phyloP scores from a whole-genome alignment of 1,140 invertebrate genomes.

The Orchestia grillus region DNA sequence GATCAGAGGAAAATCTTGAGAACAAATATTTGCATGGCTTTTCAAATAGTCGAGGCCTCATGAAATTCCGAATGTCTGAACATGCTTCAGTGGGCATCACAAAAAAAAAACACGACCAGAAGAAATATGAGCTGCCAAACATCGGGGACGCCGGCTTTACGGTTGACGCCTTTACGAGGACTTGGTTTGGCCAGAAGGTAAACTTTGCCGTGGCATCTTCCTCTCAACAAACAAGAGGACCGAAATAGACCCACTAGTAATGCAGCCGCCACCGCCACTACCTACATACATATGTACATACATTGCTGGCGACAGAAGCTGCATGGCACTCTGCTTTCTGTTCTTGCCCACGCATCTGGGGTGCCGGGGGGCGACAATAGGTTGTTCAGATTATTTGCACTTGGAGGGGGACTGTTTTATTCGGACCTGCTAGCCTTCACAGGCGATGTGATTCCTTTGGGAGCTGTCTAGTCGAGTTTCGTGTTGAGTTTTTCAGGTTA shows the following conservation, averaged over 20 bases:
- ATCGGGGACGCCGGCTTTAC: neutral
- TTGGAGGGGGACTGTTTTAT: neutral
- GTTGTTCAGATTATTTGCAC: neutral
- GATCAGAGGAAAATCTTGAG: neutral
- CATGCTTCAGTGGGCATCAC: neutral
- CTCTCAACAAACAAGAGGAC: slow-evolving; percentile 11
- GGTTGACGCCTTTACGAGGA: neutral
- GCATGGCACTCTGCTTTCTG: neutral
- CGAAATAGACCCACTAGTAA: slow-evolving; percentile 2
- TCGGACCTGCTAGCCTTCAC: neutral
- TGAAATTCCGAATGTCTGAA: neutral
- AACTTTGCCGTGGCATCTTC: neutral
- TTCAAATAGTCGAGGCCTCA: neutral
- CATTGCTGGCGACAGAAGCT: neutral
- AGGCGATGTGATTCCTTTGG: neutral
- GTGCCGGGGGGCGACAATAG: neutral
- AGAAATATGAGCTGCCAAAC: neutral
- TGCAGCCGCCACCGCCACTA: neutral
- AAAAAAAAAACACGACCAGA: neutral
- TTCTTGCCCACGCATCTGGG: neutral
- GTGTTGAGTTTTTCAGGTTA: no score
- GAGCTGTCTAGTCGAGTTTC: neutral
- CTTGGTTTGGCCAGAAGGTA: slow-evolving; percentile 4
- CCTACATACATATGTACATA: neutral
- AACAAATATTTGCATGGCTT: neutral